These are phyloP conservation scores for Brachionus rubens DNA, from an alignment of 1,140 invertebrate genomes.

Conservation along the genomic window DNA sequence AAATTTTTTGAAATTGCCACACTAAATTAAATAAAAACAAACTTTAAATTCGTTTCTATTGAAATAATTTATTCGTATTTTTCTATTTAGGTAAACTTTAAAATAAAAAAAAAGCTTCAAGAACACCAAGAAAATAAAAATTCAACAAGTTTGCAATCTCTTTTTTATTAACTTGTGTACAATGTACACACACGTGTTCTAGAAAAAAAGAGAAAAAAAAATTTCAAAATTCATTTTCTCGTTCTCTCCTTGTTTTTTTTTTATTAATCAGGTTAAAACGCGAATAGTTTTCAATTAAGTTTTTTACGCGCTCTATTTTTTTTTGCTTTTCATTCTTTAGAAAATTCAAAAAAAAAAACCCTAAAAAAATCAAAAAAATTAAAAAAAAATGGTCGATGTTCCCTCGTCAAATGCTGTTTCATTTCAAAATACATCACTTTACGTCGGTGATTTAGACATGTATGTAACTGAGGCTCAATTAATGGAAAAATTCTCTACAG, in stretches of 20 bases:
- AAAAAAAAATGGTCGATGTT: slow-evolving; percentile 38
- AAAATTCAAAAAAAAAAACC: neutral
- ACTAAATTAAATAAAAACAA: neutral
- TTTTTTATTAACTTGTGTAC: too few species aligned
- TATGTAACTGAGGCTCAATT: slow-evolving; percentile 98
- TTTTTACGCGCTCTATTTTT: neutral
- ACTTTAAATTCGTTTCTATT: slow-evolving; percentile 4
- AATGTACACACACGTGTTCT: neutral
- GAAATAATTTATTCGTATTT: slow-evolving; percentile 43
- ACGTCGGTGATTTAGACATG: slow-evolving; percentile 90
- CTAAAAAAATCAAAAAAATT: too few species aligned
- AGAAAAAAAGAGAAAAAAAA: neutral
- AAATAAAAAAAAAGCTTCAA: neutral
- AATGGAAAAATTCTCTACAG: slow-evolving; percentile 97
- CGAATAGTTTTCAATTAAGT: neutral
- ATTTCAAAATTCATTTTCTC: too few species aligned
- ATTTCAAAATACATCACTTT: slow-evolving; percentile 14
- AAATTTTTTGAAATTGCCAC: too few species aligned
- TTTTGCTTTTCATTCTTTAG: neutral
- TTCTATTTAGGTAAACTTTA: slow-evolving; percentile 16
- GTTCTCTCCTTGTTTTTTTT: too few species aligned
- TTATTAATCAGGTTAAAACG: neutral
- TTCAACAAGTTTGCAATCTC: neutral
- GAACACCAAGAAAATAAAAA: neutral
- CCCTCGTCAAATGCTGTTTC: neutral